These are phyloP conservation scores for Sthenelais limicola DNA, from an alignment of 2,888 invertebrate genomes.

Conservation along the genomic window DNA sequence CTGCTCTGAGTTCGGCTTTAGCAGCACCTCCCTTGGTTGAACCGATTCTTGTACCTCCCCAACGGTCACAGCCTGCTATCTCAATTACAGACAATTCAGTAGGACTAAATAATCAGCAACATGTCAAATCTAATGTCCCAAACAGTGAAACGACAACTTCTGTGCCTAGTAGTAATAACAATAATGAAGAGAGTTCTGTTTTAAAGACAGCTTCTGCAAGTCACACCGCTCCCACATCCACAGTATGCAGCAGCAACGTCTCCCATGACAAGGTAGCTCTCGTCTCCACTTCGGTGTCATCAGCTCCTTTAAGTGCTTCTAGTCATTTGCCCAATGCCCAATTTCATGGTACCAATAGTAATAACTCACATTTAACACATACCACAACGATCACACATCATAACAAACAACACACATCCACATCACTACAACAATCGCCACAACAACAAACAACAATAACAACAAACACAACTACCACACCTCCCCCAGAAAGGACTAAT, in stretches of 20 bases:
- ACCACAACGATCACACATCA: too few relatives aligned
- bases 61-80: too few relatives aligned
- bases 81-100: too few relatives aligned
- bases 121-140: too few relatives aligned
- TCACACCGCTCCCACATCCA: neutral
- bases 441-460: neutral
- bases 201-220: constrained; percentile 4
- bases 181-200: neutral
- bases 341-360: too few relatives aligned
- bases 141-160: too few relatives aligned
- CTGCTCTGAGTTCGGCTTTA: constrained; percentile 7
- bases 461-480: neutral
- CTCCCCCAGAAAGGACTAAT: neutral
- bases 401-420: constrained; percentile 10
- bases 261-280: constrained; percentile 2
- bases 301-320: constrained; percentile 32
- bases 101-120: too few relatives aligned
- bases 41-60: constrained; percentile 12
- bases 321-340: too few relatives aligned
- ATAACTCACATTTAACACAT: too few relatives aligned
- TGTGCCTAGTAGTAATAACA: neutral
- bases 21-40: constrained; percentile 27
- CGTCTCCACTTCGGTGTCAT: neutral
- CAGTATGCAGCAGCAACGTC: neutral
- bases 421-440: neutral